Base-by-base conservation (phyloP, 2,113 vertebrate genomes). In the Colinus virginianus region DNA sequence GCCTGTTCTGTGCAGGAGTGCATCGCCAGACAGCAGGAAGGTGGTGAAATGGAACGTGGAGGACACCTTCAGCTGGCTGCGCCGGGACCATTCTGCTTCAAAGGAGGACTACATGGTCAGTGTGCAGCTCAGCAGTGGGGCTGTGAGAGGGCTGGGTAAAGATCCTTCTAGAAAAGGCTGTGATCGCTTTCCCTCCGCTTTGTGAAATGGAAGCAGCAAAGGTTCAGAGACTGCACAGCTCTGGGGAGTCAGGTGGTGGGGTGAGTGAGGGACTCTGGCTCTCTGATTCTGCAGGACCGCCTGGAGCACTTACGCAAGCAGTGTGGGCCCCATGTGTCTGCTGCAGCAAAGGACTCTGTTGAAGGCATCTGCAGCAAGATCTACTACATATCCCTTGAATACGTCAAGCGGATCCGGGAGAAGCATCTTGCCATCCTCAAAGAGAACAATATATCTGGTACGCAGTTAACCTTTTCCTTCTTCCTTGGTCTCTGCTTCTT, bases 51-150 rank as follows among this genome's bases (percentile, higher is more conserved):
- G 99, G 99, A 99, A 99, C 0, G 99, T 99, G 58, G 99, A 99
- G 83, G 99, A 99, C 95, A 99, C 99, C 9, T 99, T 99, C 98
- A 99, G 98, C 97, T 99, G 99, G 99, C 98, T 99, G 70, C 98
- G 99, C 86, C 97, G 98, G 96, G 99, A 99, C 97, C 98, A 99
- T 95, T 99, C 99, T 0, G 99, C 99, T 90, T 99, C 99, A 72
- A 99, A 99, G 92, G 99, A 99, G 95, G 99, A 99, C 97, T 99
- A 99, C 96, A 99, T 99, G 99, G 99, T 99, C 97, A 92, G 98
- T 91, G 2, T 12, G 58, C 42, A 30, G 21, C 38, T 53, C 59
- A 11, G 1, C 38, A 6, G 67, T 45, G 56, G 53, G 30, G 48
- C n/a, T 13, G 32, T 76, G 53, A 19, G 12, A 16, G 64, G 79